Evolutionary conservation across 2,113 vertebrate genomes (phyloP), one percentile per base, ranked within the genome.

Genomic region (Platichthys flesus): DNA sequence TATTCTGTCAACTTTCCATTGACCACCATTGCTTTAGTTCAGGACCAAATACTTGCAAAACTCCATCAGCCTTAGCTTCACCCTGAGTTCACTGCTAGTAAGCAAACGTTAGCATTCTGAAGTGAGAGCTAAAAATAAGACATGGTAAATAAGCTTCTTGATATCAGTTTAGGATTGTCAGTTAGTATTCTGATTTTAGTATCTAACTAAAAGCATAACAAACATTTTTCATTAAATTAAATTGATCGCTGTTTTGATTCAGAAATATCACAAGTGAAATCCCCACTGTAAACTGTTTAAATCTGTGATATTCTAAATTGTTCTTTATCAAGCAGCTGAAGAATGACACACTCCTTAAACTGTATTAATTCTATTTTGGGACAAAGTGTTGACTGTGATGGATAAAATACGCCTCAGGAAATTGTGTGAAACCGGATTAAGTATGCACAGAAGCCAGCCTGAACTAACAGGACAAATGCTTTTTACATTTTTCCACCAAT

Each of bases 401-500:
- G 76, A 82, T 64, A 40, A 82, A 87, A 83, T 81, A 73, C 67
- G 59, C 24, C 55, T 74, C 72, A 74, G 67, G 80, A 78, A 75
- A 78, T 64, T 79, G 56, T 78, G 59, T 83, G 76, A 85, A 89
- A 77, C 18, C 79, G 55, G 82, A 78, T 88, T 87, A 83, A 70
- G 24, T 66, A 85, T 81, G 79, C 85, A 70, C 69, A 77, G 70
- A 80, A 64, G 64, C 73, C 64, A 64, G 55, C 67, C 71, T 79
- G 73, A 84, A 78, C 78, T 37, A 78, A 87, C 82, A 71, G 78
- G 82, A 90, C 81, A 83, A 89, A 79, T 76, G 77, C 80, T 28
- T 24, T 37, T 81, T 84, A 83, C 79, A 79, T 88, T 85, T 86
- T 88, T 82, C 67, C 74, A 83, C 80, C 83, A 87, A 86, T 92